Evolutionary conservation across 1,140 invertebrate species (phyloP).

Genomic region (Chironomus tepperi): DNA sequence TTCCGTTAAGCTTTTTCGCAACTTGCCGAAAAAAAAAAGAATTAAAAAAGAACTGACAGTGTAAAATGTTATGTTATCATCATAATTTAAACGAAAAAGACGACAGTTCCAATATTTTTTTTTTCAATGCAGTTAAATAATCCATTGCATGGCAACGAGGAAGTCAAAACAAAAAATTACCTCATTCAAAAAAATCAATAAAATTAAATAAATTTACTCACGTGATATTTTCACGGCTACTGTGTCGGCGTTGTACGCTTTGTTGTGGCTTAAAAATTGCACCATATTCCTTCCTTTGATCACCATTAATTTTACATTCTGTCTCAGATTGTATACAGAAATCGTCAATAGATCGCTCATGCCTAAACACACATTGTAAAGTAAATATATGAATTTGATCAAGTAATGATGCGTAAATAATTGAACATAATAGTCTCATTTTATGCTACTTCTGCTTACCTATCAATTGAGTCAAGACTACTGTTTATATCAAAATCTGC

Average conservation of each 20-base stretch:
- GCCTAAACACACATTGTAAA: slow-evolving; percentile 42
- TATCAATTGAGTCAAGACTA: slow-evolving; percentile 59
- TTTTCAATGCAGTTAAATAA: no score
- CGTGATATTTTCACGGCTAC: slow-evolving; percentile 41
- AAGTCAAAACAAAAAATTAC: neutral
- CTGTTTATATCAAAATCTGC: slow-evolving; percentile 70
- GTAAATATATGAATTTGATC: slow-evolving; percentile 24
- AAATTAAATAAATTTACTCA: neutral
- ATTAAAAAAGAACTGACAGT: neutral
- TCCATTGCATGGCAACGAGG: neutral
- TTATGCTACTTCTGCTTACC: slow-evolving; percentile 39
- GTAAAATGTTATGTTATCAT: neutral
- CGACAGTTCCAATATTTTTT: no score
- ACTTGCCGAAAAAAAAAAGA: neutral
- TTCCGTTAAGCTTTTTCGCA: neutral
- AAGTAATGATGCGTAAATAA: slow-evolving; percentile 19
- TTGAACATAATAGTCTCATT: neutral
- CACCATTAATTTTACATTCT: slow-evolving; percentile 45
- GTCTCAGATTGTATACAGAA: slow-evolving; percentile 44
- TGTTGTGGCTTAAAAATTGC: slow-evolving; percentile 32
- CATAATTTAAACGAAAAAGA: neutral
- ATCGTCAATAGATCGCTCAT: slow-evolving; percentile 43
- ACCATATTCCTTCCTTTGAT: slow-evolving; percentile 45
- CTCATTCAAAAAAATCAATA: neutral
- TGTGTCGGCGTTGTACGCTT: slow-evolving; percentile 33